A percentile compares a stretch with the other conserved stretches of the same genome.
Evolutionary conservation across 2,797 vertebrate species (phyloP).

Genomic region (Smutsia gigantea): DNA sequence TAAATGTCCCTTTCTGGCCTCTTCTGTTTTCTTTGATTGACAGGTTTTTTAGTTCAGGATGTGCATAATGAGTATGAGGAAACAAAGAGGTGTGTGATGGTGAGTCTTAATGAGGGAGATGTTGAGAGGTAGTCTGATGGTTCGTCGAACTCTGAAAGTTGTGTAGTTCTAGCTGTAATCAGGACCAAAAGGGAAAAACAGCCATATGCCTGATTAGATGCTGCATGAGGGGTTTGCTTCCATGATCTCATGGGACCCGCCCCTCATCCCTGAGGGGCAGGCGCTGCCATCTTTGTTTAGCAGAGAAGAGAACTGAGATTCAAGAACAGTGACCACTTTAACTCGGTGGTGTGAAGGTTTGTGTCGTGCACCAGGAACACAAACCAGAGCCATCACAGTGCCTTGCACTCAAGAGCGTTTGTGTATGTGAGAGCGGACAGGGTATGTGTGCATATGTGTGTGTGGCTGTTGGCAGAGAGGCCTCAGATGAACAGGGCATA

Average conservation of each 20-base stretch:
- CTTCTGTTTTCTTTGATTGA: slow-evolving; percentile 32
- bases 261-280: background rate
- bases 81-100: background rate
- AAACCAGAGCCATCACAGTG: background rate
- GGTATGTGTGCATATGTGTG: rapidly evolving
- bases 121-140: too few species aligned
- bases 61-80: background rate
- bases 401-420: too few species aligned
- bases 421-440: too few species aligned
- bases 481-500: background rate
- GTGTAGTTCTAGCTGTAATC: background rate
- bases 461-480: background rate
- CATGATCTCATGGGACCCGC: rapidly evolving
- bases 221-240: background rate
- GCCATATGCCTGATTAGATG: rapidly evolving
- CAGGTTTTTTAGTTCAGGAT: background rate
- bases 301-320: background rate
- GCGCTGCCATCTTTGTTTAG: background rate
- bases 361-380: background rate
- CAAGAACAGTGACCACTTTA: background rate
- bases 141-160: background rate
- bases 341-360: background rate
- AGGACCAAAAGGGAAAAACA: background rate
- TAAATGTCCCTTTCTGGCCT: background rate
- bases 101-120: background rate